Conservation (phyloP, 1,140 invertebrate genomes). For the Atta texana region DNA sequence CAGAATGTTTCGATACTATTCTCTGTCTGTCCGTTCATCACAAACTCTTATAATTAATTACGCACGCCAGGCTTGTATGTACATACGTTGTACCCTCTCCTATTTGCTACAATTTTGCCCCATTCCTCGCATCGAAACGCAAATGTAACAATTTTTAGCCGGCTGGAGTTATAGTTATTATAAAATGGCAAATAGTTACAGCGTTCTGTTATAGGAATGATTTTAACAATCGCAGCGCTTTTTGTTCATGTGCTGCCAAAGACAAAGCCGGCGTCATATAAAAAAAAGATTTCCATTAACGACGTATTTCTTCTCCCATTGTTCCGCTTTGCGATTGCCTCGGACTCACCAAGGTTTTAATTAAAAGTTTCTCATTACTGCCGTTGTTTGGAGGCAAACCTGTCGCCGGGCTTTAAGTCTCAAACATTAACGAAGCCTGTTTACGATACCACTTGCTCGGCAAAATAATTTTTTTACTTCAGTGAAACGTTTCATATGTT, state of each 20-base stretch:
- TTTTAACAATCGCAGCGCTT: conserved; percentile 56
- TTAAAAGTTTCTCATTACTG: conserved; percentile 83
- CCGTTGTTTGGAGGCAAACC: conserved; percentile 76
- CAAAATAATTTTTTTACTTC: conserved; percentile 63
- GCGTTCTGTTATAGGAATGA: conserved; percentile 50
- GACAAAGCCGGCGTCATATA: conserved; percentile 69
- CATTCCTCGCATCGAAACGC: background rate
- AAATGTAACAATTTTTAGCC: conserved; percentile 29
- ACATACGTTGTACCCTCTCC: too few relatives aligned
- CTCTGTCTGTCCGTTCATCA: conserved; percentile 51
- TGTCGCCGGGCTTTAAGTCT: conserved; percentile 74
- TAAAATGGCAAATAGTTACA: conserved; percentile 44
- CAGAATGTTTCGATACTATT: conserved; percentile 57
- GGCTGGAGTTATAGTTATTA: background rate
- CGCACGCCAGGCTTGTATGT: conserved; percentile 26
- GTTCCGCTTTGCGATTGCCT: conserved; percentile 77
- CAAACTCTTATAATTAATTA: conserved; percentile 70
- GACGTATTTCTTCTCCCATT: conserved; percentile 78
- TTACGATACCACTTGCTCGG: conserved; percentile 73
- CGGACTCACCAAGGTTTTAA: conserved; percentile 78
- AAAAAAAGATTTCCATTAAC: conserved; percentile 77
- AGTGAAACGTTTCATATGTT: conserved; percentile 60
- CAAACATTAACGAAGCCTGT: conserved; percentile 76
- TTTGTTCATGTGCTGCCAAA: conserved; percentile 51
- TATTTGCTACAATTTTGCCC: conserved; percentile 9